Percentiles rank a stretch among this genome's conserved stretches.
phyloP scores from a whole-genome alignment of 2,797 vertebrate species.

The Pempheris klunzingeri region DNA sequence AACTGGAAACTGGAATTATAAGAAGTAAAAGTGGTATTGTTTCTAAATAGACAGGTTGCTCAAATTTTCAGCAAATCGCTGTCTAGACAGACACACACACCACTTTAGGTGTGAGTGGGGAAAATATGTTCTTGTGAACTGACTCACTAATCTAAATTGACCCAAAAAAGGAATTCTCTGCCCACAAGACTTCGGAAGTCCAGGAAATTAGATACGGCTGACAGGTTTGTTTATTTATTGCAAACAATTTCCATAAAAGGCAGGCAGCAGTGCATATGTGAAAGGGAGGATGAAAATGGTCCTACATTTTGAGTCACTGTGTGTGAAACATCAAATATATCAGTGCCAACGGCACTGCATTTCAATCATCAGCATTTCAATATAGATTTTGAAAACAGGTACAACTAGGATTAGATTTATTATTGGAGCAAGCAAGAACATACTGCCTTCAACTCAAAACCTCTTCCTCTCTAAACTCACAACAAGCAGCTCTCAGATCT shows the following conservation, averaged over 20 bases:
- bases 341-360: constrained; percentile 19
- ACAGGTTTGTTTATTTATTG: constrained; percentile 13
- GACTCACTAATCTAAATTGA: background rate
- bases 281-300: background rate
- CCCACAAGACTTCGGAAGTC: background rate
- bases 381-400: constrained; percentile 30
- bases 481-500: constrained; percentile 22
- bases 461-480: constrained; percentile 1
- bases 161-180: background rate
- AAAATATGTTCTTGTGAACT: constrained; percentile 15
- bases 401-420: constrained; percentile 15
- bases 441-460: background rate
- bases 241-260: constrained; percentile 8
- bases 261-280: background rate
- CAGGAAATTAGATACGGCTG: constrained; percentile 8
- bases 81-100: constrained; percentile 5
- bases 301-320: constrained; percentile 6
- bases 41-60: background rate
- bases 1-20: background rate
- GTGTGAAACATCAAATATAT: constrained; percentile 37
- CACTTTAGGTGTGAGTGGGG: background rate
- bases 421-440: background rate
- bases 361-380: constrained; percentile 34
- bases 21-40: background rate
- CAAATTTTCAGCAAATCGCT: background rate